Conservation (phyloP, 1,140 invertebrate species). For the Heliothis virescens region DNA sequence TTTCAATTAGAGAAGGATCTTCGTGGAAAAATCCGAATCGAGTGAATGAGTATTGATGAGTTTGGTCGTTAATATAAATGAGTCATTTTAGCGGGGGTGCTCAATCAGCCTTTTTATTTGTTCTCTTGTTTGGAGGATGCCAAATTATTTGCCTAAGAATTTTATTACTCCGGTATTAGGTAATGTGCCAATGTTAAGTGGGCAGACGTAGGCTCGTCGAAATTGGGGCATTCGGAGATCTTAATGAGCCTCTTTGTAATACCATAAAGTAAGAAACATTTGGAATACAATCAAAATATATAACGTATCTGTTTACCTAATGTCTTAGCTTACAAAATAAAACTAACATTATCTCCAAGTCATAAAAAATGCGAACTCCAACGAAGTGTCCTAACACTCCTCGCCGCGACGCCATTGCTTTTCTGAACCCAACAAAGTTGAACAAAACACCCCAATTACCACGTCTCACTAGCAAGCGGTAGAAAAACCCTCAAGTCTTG, state of each 20-base stretch:
- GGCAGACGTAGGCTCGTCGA: slow-evolving; percentile 10
- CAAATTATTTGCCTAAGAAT: slow-evolving; percentile 47
- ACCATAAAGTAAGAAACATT: not conserved
- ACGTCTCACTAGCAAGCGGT: slow-evolving; percentile 32
- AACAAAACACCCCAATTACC: slow-evolving; percentile 33
- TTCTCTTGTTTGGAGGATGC: slow-evolving; percentile 54
- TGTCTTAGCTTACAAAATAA: too few species aligned
- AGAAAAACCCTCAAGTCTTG: slow-evolving; percentile 36
- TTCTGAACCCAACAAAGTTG: not conserved
- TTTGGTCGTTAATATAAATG: slow-evolving; percentile 80
- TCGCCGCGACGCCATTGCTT: not conserved
- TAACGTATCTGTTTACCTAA: too few species aligned
- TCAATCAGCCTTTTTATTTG: slow-evolving; percentile 68
- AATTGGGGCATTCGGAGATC: slow-evolving; percentile 26
- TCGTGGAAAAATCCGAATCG: slow-evolving; percentile 75
- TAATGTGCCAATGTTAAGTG: slow-evolving; percentile 34
- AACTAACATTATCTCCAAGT: too few species aligned
- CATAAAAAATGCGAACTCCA: not conserved
- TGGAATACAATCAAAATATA: too few species aligned
- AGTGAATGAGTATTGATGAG: slow-evolving; percentile 83
- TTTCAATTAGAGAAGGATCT: slow-evolving; percentile 84
- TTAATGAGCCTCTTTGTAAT: slow-evolving; percentile 17
- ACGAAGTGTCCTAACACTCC: not conserved
- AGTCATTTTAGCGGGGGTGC: slow-evolving; percentile 68
- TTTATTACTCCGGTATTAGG: slow-evolving; percentile 19